Evolutionary conservation across 2,888 invertebrate genomes (phyloP).

Genomic region (Ectemnius lituratus): DNA sequence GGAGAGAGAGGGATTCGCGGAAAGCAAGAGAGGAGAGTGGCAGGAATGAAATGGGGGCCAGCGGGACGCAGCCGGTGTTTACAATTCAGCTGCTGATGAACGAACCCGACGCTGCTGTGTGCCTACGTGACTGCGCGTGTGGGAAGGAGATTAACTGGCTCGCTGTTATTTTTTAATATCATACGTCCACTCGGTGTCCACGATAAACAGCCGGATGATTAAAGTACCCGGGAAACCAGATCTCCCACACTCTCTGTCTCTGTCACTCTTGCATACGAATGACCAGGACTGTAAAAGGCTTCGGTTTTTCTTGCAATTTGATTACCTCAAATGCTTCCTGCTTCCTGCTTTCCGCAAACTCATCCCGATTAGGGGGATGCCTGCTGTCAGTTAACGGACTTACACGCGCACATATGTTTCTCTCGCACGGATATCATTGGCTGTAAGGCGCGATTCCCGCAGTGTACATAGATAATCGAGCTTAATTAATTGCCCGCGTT

Average conservation of each 20-base stretch:
- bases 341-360: background rate
- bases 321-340: background rate
- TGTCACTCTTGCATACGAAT: no score
- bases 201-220: background rate
- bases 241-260: no score
- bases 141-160: background rate
- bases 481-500: conserved; percentile 75
- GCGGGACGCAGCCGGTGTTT: background rate
- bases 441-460: conserved; percentile 59
- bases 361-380: conserved; percentile 19
- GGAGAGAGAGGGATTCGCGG: background rate
- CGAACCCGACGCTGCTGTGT: background rate
- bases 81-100: conserved; percentile 1
- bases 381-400: conserved; percentile 36
- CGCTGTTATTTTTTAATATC: conserved; percentile 6
- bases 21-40: background rate
- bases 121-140: conserved; percentile 1
- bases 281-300: background rate
- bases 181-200: conserved; percentile 2
- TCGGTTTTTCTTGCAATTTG: background rate
- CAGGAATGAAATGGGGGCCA: no score
- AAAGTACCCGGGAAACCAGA: background rate
- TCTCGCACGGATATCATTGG: no score
- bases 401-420: no score
- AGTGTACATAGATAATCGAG: conserved; percentile 75